Percentiles rank a stretch among this genome's conserved stretches.
Evolutionary conservation across 2,888 invertebrate species (phyloP).

Genomic region (Acanthosoma haemorrhoidale): DNA sequence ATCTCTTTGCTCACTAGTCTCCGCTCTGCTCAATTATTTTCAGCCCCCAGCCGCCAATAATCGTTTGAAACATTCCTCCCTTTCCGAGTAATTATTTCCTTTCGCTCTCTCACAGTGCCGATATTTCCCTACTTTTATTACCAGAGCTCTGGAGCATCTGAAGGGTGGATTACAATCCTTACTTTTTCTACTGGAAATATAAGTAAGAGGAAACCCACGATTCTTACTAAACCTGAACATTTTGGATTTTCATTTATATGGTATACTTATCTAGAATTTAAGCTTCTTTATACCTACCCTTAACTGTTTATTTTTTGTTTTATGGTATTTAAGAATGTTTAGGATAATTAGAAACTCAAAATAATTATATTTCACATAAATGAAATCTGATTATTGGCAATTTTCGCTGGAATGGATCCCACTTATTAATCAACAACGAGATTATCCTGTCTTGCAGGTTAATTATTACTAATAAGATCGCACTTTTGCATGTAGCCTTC

Average conservation of each 20-base stretch:
- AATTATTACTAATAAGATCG: no score
- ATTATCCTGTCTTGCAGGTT: no score
- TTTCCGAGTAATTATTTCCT: background rate
- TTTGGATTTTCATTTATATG: background rate
- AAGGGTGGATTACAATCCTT: background rate
- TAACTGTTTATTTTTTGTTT: background rate
- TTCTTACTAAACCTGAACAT: background rate
- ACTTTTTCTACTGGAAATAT: background rate
- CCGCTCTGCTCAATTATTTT: constrained; percentile 3
- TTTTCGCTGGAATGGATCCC: no score
- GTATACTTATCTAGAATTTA: background rate
- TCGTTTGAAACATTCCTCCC: constrained; percentile 13
- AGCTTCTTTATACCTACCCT: background rate
- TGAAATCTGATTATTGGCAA: no score
- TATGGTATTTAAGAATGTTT: no score
- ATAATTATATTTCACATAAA: no score
- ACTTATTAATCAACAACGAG: no score
- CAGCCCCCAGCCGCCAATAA: constrained; percentile 3
- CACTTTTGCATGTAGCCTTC: no score
- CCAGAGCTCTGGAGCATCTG: background rate
- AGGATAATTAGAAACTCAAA: no score
- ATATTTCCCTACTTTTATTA: background rate
- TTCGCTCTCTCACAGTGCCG: background rate
- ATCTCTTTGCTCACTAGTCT: background rate
- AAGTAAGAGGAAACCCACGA: no score